Conservation (phyloP, 2,797 vertebrate species). For the Chrysocyon brachyurus region DNA sequence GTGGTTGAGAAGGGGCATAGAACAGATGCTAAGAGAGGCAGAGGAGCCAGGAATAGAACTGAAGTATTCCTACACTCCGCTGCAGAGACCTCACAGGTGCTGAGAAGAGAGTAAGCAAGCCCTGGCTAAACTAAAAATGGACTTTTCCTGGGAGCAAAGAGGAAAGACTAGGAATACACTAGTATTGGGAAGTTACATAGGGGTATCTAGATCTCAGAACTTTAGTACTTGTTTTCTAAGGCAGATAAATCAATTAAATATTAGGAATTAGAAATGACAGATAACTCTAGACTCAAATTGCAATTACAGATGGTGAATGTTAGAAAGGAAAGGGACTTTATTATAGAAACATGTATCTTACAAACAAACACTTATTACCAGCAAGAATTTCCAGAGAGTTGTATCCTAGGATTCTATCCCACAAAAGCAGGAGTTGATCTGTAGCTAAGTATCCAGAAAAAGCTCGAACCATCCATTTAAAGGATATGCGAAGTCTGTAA, state of each 20-base stretch:
- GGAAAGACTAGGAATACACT: background rate
- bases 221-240: background rate
- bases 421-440: constrained; percentile 97
- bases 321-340: background rate
- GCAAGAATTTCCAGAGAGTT: constrained; percentile 97
- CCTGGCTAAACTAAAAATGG: background rate
- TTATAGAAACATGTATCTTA: constrained; percentile 14
- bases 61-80: background rate
- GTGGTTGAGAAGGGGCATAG: background rate
- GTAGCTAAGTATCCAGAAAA: constrained; percentile 99
- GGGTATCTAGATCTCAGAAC: background rate
- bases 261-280: constrained; percentile 11
- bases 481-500: constrained; percentile 95
- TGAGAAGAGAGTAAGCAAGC: background rate
- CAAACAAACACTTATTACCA: constrained; percentile 88
- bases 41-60: background rate
- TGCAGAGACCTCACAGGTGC: background rate
- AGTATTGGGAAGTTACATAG: background rate
- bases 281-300: background rate
- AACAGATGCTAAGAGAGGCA: background rate
- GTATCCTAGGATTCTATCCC: constrained; percentile 98
- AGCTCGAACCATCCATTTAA: constrained; percentile 99
- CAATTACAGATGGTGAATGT: background rate
- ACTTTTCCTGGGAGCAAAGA: background rate
- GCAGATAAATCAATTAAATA: background rate